Evolutionary conservation across 1,140 invertebrate genomes (phyloP), one percentile per base, ranked within the genome.

Genomic region (Phortica variegata): DNA sequence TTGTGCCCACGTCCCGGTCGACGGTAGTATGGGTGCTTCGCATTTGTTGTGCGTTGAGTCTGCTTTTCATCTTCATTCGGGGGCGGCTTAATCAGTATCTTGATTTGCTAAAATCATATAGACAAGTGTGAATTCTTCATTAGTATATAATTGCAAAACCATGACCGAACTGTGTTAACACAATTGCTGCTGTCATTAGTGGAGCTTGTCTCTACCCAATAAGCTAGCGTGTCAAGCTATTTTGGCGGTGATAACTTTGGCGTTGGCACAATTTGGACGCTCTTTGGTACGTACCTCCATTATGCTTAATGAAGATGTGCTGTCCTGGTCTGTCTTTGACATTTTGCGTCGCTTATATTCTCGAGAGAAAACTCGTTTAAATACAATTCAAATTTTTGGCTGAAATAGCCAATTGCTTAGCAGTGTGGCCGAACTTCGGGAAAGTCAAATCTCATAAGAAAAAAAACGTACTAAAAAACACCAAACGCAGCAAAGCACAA

Each of bases 1-100:
- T 96, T 97, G 57, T 94, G 89, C n/a, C 91, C 87, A 70, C 89
- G 86, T 5, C 91, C 91, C 57, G 88, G 90, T 52, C 88, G 81
- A 65, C 89, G 87, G 58, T 90, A 92, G 63, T 93, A 92, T 4
- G 87, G 87, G 79, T 91, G 89, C 49, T 86, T 84, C 19, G 83
- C 81, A 50, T 84, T 87, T 52, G 84, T 83, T 38, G 81, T 84
- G 46, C 85, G 84, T 56, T 87, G 83, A 5, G 54, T 43, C 38
- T 61, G 38, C 45, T 74, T 75, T 34, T 69, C 71, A n/a, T 72
- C 68, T 49, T 93, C 87, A 50, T 85, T 89, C 17, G 91, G 92
- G 29, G 91, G 92, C 13, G 91, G 90, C 53, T 91, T 90, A 50
- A 93, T 90, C 19, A 95, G 78, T 6, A 86, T 87, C 70, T 91